Conservation (phyloP, 2,888 invertebrate genomes). For the Lycophotia porphyrea region DNA sequence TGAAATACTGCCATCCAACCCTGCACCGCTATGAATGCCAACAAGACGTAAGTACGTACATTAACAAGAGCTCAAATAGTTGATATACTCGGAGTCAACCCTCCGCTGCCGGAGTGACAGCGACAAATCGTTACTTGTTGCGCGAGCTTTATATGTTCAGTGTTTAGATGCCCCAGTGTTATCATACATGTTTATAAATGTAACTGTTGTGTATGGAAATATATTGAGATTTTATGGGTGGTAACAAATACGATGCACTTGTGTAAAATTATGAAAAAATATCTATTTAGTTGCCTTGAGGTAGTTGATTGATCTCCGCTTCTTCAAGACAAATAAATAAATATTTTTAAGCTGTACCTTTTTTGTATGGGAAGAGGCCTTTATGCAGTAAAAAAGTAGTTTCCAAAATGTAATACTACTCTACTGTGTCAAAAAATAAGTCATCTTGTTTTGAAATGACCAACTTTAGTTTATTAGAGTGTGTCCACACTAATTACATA, state of each 20-base stretch:
- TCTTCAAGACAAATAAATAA: background rate
- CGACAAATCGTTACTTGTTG: conserved; percentile 85
- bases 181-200: conserved; percentile 67
- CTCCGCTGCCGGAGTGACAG: conserved; percentile 74
- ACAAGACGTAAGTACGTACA: conserved; percentile 65
- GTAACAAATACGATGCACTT: background rate
- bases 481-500: no score
- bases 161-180: conserved; percentile 62
- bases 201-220: conserved; percentile 39
- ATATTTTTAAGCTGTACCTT: background rate
- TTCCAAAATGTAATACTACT: background rate
- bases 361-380: background rate
- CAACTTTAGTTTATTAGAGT: no score
- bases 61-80: conserved; percentile 69
- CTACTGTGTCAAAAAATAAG: background rate
- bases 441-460: background rate
- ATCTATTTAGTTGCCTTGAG: background rate
- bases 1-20: conserved; percentile 17
- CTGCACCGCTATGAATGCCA: conserved; percentile 54
- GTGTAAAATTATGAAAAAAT: background rate
- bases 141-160: conserved; percentile 65
- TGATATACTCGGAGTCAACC: conserved; percentile 68
- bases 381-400: background rate
- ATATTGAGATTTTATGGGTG: conserved; percentile 2
- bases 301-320: background rate